Base-by-base conservation (phyloP, 2,888 invertebrate genomes). In the Cecidostiba fungosa region DNA sequence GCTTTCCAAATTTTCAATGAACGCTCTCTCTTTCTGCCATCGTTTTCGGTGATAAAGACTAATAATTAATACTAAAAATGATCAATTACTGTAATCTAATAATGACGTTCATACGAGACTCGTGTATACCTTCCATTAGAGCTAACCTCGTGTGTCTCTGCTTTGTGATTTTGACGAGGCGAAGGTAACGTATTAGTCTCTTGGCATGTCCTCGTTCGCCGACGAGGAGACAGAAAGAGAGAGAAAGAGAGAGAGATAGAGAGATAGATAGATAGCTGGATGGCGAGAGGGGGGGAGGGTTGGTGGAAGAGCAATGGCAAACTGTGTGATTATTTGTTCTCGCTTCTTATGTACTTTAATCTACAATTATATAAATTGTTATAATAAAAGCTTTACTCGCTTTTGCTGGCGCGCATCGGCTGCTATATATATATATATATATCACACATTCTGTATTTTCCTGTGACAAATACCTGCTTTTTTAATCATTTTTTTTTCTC, bases 171-270 rank as follows among this genome's bases (percentile, higher is more conserved):
- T n/a, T 77, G 69, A 90, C 87, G 87, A 89, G 90, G 88, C 87
- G 77, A 91, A 93, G 93, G 93, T 93, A 93, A 92, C 89, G 93
- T 93, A 93, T 92, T 86, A 89, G 89, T 89, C 87, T 89, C 88
- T 88, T 89, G 89, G 90, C 89, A 91, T 90, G 90, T 87, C 83
- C 86, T 87, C 87, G 87, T 89, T 87, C 85, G 82, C 73, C 82
- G 73, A 84, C 86, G 87, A 86, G 78, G 43, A 77, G 43, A 59
- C 54, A 78, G 54, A 82, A 85, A 87, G 77, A 81, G 83, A 87
- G 85, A 82, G 79, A 87, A 78, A 87, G 87, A 87, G 50, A 85
- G 84, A 83, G 83, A 87, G 72, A 84, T 81, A 86, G 81, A 83
- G 82, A 78, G 81, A 87, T 87, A 84, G 59, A 86, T 84, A 84